Percentiles rank a stretch among this genome's conserved stretches.
These are phyloP conservation scores for Drosophila neocordata DNA, from an alignment of 1,140 invertebrate species.

Conservation along the genomic window DNA sequence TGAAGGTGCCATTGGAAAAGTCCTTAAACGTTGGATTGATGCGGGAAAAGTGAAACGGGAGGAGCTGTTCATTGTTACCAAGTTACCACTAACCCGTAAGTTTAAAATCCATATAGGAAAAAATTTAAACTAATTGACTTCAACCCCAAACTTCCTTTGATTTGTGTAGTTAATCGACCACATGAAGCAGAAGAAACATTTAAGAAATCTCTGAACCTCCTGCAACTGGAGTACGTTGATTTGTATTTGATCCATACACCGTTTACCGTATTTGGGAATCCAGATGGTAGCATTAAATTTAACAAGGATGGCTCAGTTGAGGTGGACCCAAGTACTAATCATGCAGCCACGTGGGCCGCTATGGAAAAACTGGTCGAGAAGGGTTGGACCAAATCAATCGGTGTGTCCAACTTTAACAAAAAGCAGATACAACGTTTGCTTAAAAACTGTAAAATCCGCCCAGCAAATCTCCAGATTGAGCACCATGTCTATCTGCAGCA, in stretches of 20 bases:
- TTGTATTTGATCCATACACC: slow-evolving; percentile 93
- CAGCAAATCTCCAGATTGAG: slow-evolving; percentile 91
- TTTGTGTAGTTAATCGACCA: slow-evolving; percentile 86
- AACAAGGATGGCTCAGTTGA: slow-evolving; percentile 86
- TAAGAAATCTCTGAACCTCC: slow-evolving; percentile 87
- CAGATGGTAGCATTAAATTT: slow-evolving; percentile 81
- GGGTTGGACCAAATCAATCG: slow-evolving; percentile 88
- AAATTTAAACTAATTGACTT: too few species aligned
- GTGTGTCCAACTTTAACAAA: slow-evolving; percentile 91
- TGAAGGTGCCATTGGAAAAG: slow-evolving; percentile 90
- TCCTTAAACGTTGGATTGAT: slow-evolving; percentile 89
- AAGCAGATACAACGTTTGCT: slow-evolving; percentile 87
- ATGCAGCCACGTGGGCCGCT: slow-evolving; percentile 89
- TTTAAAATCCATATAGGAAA: too few species aligned
- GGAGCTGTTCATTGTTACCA: slow-evolving; percentile 93
- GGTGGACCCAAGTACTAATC: slow-evolving; percentile 87
- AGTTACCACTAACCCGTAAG: slow-evolving; percentile 85
- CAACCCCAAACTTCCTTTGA: too few species aligned
- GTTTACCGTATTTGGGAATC: slow-evolving; percentile 84
- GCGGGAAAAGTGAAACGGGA: slow-evolving; percentile 88
- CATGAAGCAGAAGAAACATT: slow-evolving; percentile 89
- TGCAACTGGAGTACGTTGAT: slow-evolving; percentile 92
- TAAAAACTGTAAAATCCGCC: slow-evolving; percentile 86
- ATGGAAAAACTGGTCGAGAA: slow-evolving; percentile 89
- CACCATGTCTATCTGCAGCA: slow-evolving; percentile 93